phyloP scores from a whole-genome alignment of 92 coral and sea anemone genomes.

The Actinernus sp. region DNA sequence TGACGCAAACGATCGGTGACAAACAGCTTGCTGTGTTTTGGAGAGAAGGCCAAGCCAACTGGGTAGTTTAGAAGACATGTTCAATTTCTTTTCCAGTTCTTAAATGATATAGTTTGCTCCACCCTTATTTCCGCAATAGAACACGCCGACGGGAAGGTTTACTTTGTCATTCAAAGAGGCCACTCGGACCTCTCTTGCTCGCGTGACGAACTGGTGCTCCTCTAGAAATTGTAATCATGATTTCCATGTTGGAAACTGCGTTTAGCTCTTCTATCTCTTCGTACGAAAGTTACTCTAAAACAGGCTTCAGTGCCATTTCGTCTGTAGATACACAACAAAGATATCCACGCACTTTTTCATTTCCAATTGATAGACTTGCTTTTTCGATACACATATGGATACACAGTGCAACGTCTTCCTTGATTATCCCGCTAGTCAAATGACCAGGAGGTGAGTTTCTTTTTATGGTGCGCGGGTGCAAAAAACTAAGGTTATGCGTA shows the following conservation, averaged over 20 bases:
- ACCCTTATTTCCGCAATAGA: no score
- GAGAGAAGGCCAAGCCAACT: slow-evolving; percentile 41
- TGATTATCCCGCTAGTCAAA: slow-evolving; percentile 29
- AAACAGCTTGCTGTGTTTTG: slow-evolving; percentile 55
- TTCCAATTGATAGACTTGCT: slow-evolving; percentile 18
- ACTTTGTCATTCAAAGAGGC: no score
- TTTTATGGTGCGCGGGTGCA: slow-evolving; percentile 41
- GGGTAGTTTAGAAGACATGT: slow-evolving; percentile 24
- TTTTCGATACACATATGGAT: slow-evolving; percentile 54
- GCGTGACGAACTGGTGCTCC: no score
- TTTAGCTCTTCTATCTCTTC: no score
- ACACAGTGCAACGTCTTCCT: slow-evolving; percentile 44
- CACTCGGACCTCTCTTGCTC: no score
- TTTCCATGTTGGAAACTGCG: no score
- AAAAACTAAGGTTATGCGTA: slow-evolving; percentile 47
- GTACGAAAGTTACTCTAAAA: slow-evolving; percentile 48
- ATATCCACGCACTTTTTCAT: slow-evolving; percentile 29
- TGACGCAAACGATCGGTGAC: slow-evolving; percentile 45
- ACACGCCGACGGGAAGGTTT: no score
- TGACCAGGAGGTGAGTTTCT: slow-evolving; percentile 54
- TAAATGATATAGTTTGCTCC: no score
- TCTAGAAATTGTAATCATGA: no score
- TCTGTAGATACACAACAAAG: slow-evolving; percentile 45
- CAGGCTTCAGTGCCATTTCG: slow-evolving; percentile 58
- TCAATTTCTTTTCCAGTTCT: slow-evolving; percentile 46